Evolutionary conservation across 1,140 invertebrate genomes (phyloP).

Genomic region (Drosophila asahinai): DNA sequence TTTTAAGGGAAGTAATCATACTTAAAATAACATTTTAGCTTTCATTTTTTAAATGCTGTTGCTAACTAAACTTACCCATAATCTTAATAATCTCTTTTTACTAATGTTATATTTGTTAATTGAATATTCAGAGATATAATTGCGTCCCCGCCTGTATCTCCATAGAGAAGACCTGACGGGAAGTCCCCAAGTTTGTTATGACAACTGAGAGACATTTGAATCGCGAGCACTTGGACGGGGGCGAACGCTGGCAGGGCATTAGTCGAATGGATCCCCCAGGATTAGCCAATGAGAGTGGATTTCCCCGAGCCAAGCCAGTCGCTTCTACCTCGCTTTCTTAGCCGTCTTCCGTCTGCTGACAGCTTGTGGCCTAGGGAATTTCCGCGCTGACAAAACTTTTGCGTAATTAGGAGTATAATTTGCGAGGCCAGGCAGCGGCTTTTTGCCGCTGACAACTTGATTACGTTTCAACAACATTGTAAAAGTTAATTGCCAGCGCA

Average conservation of each 20-base stretch:
- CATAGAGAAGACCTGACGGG: slow-evolving; percentile 2
- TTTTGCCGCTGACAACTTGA: slow-evolving; percentile 74
- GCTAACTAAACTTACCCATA: no score
- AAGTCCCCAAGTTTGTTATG: slow-evolving; percentile 70
- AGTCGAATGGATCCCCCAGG: slow-evolving; percentile 78
- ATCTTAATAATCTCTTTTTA: no score
- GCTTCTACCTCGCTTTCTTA: not conserved
- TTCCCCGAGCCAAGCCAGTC: slow-evolving; percentile 11
- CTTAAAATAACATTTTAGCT: no score
- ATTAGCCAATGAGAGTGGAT: slow-evolving; percentile 64
- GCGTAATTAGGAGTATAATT: slow-evolving; percentile 77
- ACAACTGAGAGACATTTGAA: slow-evolving; percentile 81
- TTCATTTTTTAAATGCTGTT: no score
- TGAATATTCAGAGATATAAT: not conserved
- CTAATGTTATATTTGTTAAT: no score
- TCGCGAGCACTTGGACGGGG: slow-evolving; percentile 38
- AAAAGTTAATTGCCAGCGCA: slow-evolving; percentile 79
- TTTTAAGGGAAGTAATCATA: no score
- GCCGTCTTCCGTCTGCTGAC: slow-evolving; percentile 55
- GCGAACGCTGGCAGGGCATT: slow-evolving; percentile 71
- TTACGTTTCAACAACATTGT: slow-evolving; percentile 83
- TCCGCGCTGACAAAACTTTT: slow-evolving; percentile 53
- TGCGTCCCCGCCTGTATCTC: not conserved
- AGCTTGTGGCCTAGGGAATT: slow-evolving; percentile 68
- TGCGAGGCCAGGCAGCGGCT: slow-evolving; percentile 46